phyloP scores from a whole-genome alignment of 2,113 vertebrate species.

The Pedionomus torquatus region DNA sequence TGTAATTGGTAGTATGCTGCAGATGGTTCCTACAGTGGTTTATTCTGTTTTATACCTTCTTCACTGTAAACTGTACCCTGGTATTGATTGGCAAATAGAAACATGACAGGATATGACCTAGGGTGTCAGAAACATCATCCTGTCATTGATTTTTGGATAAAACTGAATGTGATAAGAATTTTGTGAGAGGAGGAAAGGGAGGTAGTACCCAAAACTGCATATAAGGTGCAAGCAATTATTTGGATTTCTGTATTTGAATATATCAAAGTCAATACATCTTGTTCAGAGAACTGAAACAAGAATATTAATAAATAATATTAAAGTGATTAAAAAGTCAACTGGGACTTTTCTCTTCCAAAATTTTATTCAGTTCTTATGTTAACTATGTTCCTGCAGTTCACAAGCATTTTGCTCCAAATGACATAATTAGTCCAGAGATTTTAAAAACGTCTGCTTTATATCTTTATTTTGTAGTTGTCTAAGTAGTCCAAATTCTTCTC shows the following conservation, averaged over 20 bases:
- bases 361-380: neutral
- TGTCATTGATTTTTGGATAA: slow-evolving; percentile 1
- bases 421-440: neutral
- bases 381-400: neutral
- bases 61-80: neutral
- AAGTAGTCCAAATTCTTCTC: neutral
- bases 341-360: neutral
- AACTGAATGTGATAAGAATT: neutral
- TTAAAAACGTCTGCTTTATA: neutral
- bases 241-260: neutral
- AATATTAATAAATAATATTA: neutral
- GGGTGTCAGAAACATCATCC: neutral
- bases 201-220: neutral
- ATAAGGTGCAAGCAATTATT: neutral
- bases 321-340: neutral
- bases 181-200: neutral
- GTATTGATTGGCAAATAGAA: slow-evolving; percentile 21
- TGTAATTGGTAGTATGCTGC: neutral
- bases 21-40: neutral
- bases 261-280: neutral
- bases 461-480: neutral
- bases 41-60: neutral
- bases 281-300: neutral
- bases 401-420: neutral
- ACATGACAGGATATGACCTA: neutral